Conservation (phyloP, 2,797 vertebrate genomes). For the Onychomys torridus region DNA sequence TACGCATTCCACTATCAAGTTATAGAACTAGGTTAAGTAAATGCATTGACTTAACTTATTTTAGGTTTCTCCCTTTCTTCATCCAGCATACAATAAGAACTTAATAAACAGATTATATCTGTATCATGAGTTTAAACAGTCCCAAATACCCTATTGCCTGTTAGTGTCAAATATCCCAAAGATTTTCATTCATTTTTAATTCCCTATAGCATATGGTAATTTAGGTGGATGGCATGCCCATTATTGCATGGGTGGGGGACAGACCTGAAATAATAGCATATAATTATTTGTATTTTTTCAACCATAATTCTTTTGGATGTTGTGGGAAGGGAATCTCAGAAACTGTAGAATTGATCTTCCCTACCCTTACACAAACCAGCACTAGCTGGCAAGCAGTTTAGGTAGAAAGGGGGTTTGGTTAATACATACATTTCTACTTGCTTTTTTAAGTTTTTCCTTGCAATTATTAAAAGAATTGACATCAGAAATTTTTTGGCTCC, state of each 20-base stretch:
- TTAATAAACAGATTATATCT: slow-evolving; percentile 28
- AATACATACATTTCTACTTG: slow-evolving; percentile 21
- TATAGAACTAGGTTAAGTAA: slow-evolving; percentile 38
- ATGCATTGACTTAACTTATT: slow-evolving; percentile 17
- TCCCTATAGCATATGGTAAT: background rate
- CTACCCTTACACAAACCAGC: background rate
- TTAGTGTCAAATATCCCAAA: slow-evolving; percentile 10
- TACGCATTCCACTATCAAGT: slow-evolving; percentile 3
- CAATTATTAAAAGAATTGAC: slow-evolving; percentile 14
- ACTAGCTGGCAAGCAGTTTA: slow-evolving; percentile 29
- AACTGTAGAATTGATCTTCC: slow-evolving; percentile 4
- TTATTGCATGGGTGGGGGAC: background rate
- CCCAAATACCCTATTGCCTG: slow-evolving; percentile 13
- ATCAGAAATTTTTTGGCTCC: slow-evolving; percentile 22
- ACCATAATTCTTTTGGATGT: slow-evolving; percentile 7
- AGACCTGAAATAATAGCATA: background rate
- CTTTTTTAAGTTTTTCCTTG: background rate
- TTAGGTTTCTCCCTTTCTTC: background rate
- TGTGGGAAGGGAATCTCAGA: background rate
- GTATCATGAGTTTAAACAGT: slow-evolving; percentile 39
- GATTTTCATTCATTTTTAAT: slow-evolving; percentile 45
- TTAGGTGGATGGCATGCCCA: background rate
- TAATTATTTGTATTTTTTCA: slow-evolving; percentile 14
- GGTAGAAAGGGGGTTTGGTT: slow-evolving; percentile 3
- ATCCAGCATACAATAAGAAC: background rate